phyloP scores from a whole-genome alignment of 2,113 vertebrate species.

The Callorhinus ursinus region DNA sequence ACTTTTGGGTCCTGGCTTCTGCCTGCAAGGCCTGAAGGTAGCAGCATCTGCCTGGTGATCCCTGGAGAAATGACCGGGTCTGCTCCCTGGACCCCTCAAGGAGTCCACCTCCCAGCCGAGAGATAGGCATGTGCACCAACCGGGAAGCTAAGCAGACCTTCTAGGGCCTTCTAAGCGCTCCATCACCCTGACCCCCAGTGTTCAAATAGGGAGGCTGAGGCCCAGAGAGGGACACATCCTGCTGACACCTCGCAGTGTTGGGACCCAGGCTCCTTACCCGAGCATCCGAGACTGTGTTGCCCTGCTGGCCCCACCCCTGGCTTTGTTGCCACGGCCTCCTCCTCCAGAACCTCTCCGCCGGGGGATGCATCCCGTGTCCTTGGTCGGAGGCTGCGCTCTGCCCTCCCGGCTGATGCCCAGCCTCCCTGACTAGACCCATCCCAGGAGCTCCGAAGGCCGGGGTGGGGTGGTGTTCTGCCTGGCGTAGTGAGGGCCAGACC shows the following conservation, averaged over 20 bases:
- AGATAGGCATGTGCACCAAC: background rate
- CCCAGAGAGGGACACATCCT: accelerated
- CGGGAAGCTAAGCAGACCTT: background rate
- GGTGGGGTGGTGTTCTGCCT: background rate
- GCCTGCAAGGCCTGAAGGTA: background rate
- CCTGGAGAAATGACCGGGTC: background rate
- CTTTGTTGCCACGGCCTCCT: background rate
- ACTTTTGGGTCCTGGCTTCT: background rate
- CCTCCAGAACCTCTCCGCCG: too few relatives aligned
- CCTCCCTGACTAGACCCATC: background rate
- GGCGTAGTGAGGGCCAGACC: background rate
- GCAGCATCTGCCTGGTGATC: background rate
- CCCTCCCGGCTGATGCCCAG: background rate
- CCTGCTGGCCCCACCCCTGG: background rate
- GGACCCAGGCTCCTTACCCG: background rate
- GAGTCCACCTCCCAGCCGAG: background rate
- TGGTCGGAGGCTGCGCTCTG: background rate
- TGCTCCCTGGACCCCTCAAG: background rate
- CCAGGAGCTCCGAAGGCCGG: background rate
- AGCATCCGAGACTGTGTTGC: background rate
- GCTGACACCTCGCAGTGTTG: accelerated
- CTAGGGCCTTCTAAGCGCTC: accelerated
- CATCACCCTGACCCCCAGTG: accelerated
- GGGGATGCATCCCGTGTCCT: background rate
- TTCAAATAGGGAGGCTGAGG: background rate